These are phyloP conservation scores for Drosophila lini DNA, from an alignment of 1,140 invertebrate species.

Conservation along the genomic window DNA sequence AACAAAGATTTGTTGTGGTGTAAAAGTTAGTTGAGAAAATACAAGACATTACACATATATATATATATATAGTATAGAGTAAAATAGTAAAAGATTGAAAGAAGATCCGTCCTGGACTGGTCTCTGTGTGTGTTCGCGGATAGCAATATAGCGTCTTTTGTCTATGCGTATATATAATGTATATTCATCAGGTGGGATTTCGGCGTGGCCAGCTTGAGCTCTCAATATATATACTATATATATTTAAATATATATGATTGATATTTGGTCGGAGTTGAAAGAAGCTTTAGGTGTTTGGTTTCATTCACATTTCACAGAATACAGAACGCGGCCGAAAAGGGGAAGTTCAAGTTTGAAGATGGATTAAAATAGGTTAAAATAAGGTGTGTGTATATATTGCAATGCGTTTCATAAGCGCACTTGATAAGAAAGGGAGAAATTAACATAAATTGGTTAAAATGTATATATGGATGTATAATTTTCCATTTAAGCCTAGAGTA, in stretches of 20 bases:
- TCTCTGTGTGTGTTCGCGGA: constrained; percentile 39
- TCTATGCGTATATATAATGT: constrained; percentile 56
- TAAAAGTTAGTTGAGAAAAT: constrained; percentile 64
- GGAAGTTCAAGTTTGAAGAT: constrained; percentile 16
- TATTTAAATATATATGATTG: constrained; percentile 37
- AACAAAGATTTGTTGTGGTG: constrained; percentile 47
- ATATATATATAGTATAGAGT: constrained; percentile 29
- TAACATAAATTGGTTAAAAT: constrained; percentile 52
- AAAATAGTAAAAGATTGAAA: constrained; percentile 38
- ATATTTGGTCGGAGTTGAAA: constrained; percentile 71
- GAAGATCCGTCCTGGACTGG: constrained; percentile 54
- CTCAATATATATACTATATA: constrained; percentile 61
- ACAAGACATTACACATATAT: constrained; percentile 30
- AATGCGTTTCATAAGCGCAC: constrained; percentile 79
- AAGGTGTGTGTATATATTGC: constrained; percentile 60
- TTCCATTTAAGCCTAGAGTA: constrained; percentile 50
- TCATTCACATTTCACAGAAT: constrained; percentile 56
- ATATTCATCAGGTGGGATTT: constrained; percentile 74
- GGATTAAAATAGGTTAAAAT: constrained; percentile 15
- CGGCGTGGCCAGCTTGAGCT: constrained; percentile 79
- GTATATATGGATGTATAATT: constrained; percentile 42
- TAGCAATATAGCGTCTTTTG: constrained; percentile 72
- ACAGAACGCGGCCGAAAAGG: constrained; percentile 36
- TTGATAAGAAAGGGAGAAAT: constrained; percentile 42
- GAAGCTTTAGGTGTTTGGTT: constrained; percentile 46